These are phyloP conservation scores for Brachionus koreanus DNA, from an alignment of 1,140 invertebrate genomes.

Conservation along the genomic window DNA sequence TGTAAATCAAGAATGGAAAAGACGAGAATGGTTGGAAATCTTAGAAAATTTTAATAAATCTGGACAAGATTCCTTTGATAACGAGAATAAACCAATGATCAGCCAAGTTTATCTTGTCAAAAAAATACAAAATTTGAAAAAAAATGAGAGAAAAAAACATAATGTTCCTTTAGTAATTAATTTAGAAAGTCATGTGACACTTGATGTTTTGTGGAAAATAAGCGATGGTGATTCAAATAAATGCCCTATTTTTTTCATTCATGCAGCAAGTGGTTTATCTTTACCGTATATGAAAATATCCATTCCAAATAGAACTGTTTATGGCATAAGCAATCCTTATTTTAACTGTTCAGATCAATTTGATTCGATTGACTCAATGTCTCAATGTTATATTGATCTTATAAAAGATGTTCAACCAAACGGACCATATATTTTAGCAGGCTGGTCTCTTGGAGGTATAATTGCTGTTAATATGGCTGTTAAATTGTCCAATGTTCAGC, in stretches of 20 bases:
- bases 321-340: background rate
- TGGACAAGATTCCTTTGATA: background rate
- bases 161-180: background rate
- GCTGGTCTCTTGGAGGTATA: constrained; percentile 88
- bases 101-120: background rate
- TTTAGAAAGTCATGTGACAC: background rate
- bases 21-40: background rate
- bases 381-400: constrained; percentile 57
- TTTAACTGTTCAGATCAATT: background rate
- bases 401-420: constrained; percentile 71
- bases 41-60: constrained; percentile 2
- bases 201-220: constrained; percentile 9
- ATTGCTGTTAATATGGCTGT: constrained; percentile 87
- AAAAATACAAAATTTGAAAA: background rate
- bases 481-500: constrained; percentile 60
- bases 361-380: background rate
- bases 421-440: constrained; percentile 78
- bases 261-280: background rate
- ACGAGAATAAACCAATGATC: background rate
- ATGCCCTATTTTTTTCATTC: background rate
- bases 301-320: background rate
- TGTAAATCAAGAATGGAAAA: background rate
- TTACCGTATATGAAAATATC: background rate
- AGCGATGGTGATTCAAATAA: background rate
- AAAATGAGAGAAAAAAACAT: background rate